Base-by-base conservation (phyloP, 2,113 vertebrate genomes). In the Vulpes lagopus region DNA sequence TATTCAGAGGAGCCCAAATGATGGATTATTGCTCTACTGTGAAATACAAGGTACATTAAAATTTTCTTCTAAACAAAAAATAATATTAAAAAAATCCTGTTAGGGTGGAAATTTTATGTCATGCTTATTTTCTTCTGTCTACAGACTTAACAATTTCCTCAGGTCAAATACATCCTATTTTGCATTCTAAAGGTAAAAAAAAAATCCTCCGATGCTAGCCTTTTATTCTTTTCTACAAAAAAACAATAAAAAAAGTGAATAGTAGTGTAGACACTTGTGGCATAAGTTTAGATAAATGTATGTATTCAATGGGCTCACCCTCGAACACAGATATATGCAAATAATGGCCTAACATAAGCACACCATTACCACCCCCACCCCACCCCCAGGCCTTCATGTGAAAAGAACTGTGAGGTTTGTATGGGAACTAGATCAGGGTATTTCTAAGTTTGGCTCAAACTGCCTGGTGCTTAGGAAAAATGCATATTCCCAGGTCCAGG, bases 41-140 rank as follows among this genome's bases (percentile, higher is more conserved):
- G 49, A 95, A 84, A 78, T 11, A 22, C 62, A 88, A 71, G 43
- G 25, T 74, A 96, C 91, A 92, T 57, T 57, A 89, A 65, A 82
- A 62, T 78, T 73, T 91, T n/a, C 43, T 94, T 71, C 49, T 85
- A 60, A 84, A 96, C n/a, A 88, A 55, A 93, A 94, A 71, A 27
- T 22, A 92, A 76, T 43, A 88, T 30, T 17, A 65, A 20, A 80
- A 67, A 94, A 78, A 32, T 30, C 82, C 49, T 38, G 88, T 53
- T 67, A 78, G 53, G 8, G 35, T 38, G 59, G 92, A 84, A 82
- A 95, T 94, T 55, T 73, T 87, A 92, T 17, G 55, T 43, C 67
- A 32, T 88, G 80, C 35, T 71, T 92, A 62, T 38, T 64, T 92
- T 32, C 83, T 88, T 59, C 59, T 82, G 32, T 53, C 49, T 53